Evolutionary conservation across 2,888 invertebrate genomes (phyloP), one percentile per base, ranked within the genome.

Genomic region (Drosophila kuntzei): DNA sequence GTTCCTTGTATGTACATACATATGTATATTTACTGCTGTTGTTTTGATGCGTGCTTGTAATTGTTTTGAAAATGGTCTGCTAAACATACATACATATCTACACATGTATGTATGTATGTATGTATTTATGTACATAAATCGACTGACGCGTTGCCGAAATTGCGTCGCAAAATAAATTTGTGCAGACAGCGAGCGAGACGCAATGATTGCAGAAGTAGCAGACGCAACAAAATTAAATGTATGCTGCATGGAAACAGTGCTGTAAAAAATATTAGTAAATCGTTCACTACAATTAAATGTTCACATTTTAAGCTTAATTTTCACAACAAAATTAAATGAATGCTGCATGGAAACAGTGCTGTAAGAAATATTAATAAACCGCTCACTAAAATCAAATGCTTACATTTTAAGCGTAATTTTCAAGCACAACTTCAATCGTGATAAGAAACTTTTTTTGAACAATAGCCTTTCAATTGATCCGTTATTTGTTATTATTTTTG

Each of bases 161-260:
- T 88, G 83, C 84, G 84, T 78, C 88, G 84, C 86, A 88, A 67
- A 47, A n/a, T n/a, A 69, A 69, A 65, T 70, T 11, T 32, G 12
- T 39, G 25, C 49, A 66, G 44, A 57, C 49, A 61, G n/a, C 44
- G 32, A 61, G n/a, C 44, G 32, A 20, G 66, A 29, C 47, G 60
- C 50, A 60, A 43, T 49, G 36, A 43, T 25, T 37, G 73, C 65
- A 70, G 43, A 54, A 54, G 16, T 2, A 12, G 57, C 59, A 63
- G 47, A 32, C 46, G 39, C 58, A 65, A 41, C 62, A 67, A 46
- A 53, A 60, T 7, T 2, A 44, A 54, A 41, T 73, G 54, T 64
- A 68, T 67, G 63, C 46, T 66, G 62, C 50, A 59, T 46, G 36
- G 29, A 53, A 58, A 6, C 55, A 76, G 62, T 68, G 22, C 1